Base-by-base conservation (phyloP, 2,797 vertebrate species). In the Aplochiton taeniatus region DNA sequence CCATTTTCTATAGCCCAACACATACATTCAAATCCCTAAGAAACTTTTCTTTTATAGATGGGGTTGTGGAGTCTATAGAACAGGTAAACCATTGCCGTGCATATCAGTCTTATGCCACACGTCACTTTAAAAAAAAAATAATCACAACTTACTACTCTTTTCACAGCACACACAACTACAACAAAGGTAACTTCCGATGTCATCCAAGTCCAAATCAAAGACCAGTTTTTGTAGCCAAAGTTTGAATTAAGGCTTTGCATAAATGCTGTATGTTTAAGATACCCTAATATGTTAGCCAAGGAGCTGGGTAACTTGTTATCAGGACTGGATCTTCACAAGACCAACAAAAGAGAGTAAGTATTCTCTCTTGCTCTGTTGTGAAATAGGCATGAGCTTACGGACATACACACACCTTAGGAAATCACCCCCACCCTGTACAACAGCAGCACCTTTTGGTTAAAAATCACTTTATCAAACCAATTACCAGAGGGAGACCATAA, bases 391-490 rank as follows among this genome's bases (percentile, higher is more conserved):
- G 46, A 48, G 46, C 9, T 48, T 48, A 31, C 31, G 12, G 43
- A 42, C 11, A 20, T 20, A 19, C 9, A 20, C 16, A 55, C 18
- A 55, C n/a, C 31, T 31, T 18, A 18, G n/a, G 11, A 19, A 54
- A 54, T 13, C 11, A 31, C 9, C 16, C 50, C 41, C 69, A 14
- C n/a, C 17, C 17, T 45, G 61, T 82, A 64, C 66, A 49, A 44
- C 44, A 55, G 0, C 59, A 8, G 86, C 85, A 76, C 66, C 85
- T 87, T 70, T 69, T 87, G 87, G 82, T 69, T 49, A 45, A 2
- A 42, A 61, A 42, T 0, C 16, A 11, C 52, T 54, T 19, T 8
- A 9, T 1, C 9, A 73, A n/a, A 9, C 2, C 53, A 16, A 17
- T 8, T 16, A 10, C 16, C 67, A 70, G 43, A 8, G 57, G 58